A percentile compares a stretch with the other conserved stretches of the same genome.
These are phyloP conservation scores for Wiebesia pumilae DNA, from an alignment of 1,140 invertebrate species.

Conservation along the genomic window DNA sequence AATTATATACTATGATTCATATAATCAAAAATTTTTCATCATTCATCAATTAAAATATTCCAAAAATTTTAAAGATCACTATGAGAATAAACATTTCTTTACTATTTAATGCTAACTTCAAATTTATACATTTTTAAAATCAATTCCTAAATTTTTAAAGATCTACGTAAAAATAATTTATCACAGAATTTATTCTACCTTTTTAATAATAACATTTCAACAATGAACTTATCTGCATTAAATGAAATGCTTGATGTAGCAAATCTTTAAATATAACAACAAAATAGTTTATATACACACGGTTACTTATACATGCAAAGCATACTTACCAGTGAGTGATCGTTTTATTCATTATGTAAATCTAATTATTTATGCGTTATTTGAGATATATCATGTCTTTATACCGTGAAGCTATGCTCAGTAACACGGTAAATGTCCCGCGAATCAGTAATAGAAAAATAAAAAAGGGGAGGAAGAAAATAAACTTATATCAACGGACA, in stretches of 20 bases:
- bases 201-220: neutral
- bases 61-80: too few species aligned
- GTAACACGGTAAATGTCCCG: constrained; percentile 35
- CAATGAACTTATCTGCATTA: neutral
- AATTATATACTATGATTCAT: too few species aligned
- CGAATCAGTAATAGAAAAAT: constrained; percentile 10
- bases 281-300: neutral
- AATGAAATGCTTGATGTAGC: too few species aligned
- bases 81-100: too few species aligned
- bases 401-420: constrained; percentile 6
- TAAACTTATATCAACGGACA: constrained; percentile 5
- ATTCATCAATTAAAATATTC: too few species aligned
- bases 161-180: neutral
- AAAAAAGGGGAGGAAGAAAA: neutral
- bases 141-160: too few species aligned
- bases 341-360: neutral
- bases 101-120: too few species aligned
- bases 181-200: neutral
- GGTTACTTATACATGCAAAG: neutral
- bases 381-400: constrained; percentile 10
- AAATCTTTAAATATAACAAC: neutral
- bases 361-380: constrained; percentile 12
- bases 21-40: too few species aligned
- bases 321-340: neutral
- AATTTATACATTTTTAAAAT: too few species aligned